Percentiles rank a stretch among this genome's conserved stretches.
phyloP scores from a whole-genome alignment of 1,140 invertebrate species.

The Sweltsa coloradensis region DNA sequence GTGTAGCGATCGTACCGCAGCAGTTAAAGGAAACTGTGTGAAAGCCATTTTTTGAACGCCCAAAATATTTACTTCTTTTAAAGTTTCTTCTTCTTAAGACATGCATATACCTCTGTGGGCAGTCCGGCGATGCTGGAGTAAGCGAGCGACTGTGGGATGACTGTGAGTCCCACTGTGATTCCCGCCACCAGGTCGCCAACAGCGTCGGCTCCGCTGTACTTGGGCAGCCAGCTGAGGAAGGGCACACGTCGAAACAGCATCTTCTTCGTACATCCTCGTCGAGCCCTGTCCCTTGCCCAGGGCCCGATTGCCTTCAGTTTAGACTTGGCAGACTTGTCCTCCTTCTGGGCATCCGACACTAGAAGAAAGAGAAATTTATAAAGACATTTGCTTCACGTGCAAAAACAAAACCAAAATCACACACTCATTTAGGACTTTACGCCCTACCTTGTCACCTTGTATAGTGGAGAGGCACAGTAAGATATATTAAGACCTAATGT shows the following conservation, averaged over 20 bases:
- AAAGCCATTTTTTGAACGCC: not conserved
- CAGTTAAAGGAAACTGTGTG: not conserved
- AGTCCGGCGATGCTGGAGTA: conserved; percentile 71
- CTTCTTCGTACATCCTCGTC: conserved; percentile 42
- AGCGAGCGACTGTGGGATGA: conserved; percentile 72
- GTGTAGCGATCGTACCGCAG: not conserved
- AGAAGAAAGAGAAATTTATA: no score
- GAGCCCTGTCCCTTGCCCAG: conserved; percentile 28
- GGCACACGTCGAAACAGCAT: conserved; percentile 56
- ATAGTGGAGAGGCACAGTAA: no score
- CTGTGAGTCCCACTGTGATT: conserved; percentile 67
- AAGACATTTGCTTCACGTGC: no score
- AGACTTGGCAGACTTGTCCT: not conserved
- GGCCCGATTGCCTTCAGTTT: conserved; percentile 12
- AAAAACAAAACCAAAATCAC: no score
- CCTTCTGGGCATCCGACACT: not conserved
- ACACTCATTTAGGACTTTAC: no score
- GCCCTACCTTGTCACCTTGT: no score
- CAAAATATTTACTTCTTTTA: conserved; percentile 7
- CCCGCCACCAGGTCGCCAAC: conserved; percentile 70
- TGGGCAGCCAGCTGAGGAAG: conserved; percentile 56
- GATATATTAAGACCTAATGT: no score
- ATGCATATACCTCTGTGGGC: conserved; percentile 56
- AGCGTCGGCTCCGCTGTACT: conserved; percentile 43
- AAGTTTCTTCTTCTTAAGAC: conserved; percentile 26